Conservation (phyloP, 2,797 vertebrate genomes). For the Melanotaenia parkinsoni region DNA sequence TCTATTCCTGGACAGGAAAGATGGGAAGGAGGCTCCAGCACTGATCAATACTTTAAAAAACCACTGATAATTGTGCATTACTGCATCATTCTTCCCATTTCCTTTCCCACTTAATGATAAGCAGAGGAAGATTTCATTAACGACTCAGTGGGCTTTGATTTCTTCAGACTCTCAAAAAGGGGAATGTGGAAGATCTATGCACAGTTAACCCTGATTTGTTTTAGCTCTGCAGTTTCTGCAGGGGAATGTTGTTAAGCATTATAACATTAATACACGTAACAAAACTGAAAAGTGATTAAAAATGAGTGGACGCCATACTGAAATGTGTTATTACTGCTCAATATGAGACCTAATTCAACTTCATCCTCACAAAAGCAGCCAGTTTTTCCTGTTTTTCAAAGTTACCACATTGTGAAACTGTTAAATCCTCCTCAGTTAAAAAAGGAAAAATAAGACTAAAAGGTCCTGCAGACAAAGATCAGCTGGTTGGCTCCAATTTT, state of each 20-base stretch:
- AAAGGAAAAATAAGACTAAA: conserved; percentile 3
- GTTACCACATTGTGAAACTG: not conserved
- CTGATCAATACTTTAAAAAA: conserved; percentile 64
- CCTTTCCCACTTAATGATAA: conserved; percentile 48
- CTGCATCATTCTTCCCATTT: conserved; percentile 52
- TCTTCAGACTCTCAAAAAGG: conserved; percentile 30
- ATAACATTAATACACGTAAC: not conserved
- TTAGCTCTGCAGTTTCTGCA: conserved; percentile 7
- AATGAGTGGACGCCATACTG: not conserved
- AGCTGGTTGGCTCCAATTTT: conserved; percentile 16
- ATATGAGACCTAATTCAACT: conserved; percentile 5
- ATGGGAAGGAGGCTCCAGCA: conserved; percentile 36
- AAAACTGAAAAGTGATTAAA: conserved; percentile 7
- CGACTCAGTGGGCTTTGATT: conserved; percentile 47
- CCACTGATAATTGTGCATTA: conserved; percentile 51
- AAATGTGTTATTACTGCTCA: not conserved
- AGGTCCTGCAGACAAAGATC: conserved; percentile 35
- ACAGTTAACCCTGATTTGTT: conserved; percentile 29
- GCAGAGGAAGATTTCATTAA: conserved; percentile 49
- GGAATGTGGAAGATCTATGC: conserved; percentile 27
- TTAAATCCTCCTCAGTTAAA: not conserved
- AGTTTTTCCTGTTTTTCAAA: not conserved
- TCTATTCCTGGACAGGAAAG: conserved; percentile 60
- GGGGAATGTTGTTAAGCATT: not conserved
- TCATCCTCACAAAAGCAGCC: not conserved